Conservation (phyloP, 2,888 invertebrate genomes). For the Tenthredo scrophulariae region DNA sequence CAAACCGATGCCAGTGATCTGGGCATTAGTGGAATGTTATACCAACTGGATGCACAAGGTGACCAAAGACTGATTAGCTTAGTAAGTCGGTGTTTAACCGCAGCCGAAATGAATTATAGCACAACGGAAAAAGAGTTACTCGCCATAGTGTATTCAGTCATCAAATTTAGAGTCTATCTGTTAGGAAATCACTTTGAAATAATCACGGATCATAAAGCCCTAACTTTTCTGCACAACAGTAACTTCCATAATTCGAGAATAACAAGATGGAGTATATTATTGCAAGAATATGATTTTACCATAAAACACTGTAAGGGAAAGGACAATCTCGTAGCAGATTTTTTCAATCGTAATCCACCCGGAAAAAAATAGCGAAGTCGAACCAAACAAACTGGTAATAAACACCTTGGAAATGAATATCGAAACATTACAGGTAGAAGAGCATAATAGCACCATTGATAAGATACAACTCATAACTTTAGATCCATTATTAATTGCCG, state of each 20-base stretch:
- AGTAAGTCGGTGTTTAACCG: slow-evolving; percentile 59
- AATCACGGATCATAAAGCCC: slow-evolving; percentile 64
- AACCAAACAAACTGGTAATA: slow-evolving; percentile 40
- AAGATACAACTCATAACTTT: slow-evolving; percentile 8
- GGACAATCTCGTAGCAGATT: slow-evolving; percentile 63
- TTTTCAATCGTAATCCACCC: slow-evolving; percentile 61
- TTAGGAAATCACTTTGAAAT: slow-evolving; percentile 61
- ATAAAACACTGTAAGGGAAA: slow-evolving; percentile 61
- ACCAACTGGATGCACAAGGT: slow-evolving; percentile 47
- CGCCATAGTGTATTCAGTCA: slow-evolving; percentile 61
- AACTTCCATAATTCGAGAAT: slow-evolving; percentile 60
- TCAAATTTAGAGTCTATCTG: slow-evolving; percentile 64
- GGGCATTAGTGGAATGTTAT: slow-evolving; percentile 60
- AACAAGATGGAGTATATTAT: slow-evolving; percentile 60
- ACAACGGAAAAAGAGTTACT: slow-evolving; percentile 64
- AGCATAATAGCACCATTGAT: background rate
- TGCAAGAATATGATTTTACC: slow-evolving; percentile 63
- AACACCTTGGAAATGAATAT: background rate
- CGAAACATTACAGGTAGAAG: background rate
- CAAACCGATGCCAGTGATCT: slow-evolving; percentile 57
- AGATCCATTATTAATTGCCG: background rate
- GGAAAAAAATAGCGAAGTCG: background rate
- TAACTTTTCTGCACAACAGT: slow-evolving; percentile 64
- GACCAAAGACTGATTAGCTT: slow-evolving; percentile 59
- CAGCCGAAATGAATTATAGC: slow-evolving; percentile 60